Evolutionary conservation across 2,888 invertebrate genomes (phyloP).

Genomic region (Chrysolina haemoptera): DNA sequence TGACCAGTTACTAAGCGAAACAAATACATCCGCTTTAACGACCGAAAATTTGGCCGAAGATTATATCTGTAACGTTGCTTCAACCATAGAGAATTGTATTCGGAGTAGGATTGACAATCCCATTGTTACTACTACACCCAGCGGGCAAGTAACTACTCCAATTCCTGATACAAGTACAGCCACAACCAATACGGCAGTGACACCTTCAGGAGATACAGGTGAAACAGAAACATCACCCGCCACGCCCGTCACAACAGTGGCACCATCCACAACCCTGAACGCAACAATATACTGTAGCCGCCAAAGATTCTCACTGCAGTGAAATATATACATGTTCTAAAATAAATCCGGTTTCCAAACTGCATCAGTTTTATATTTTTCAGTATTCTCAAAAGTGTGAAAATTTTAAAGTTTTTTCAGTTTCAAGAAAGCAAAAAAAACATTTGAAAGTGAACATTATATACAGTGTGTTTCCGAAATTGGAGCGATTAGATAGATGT

Average conservation of each 20-base stretch:
- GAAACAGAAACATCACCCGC: neutral
- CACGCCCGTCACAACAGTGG: neutral
- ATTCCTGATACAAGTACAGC: no score
- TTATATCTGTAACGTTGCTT: slow-evolving; percentile 26
- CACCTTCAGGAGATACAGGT: neutral
- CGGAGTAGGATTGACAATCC: slow-evolving; percentile 21
- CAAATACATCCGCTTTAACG: neutral
- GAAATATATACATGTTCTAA: neutral
- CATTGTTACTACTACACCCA: neutral
- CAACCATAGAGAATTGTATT: slow-evolving; percentile 10
- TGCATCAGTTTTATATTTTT: neutral
- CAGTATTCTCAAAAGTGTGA: no score
- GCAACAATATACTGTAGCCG: neutral
- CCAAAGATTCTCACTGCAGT: neutral
- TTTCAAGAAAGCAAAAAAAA: no score
- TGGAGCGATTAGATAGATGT: no score
- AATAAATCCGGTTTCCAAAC: neutral
- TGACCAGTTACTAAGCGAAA: neutral
- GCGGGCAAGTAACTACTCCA: neutral
- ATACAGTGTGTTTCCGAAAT: no score
- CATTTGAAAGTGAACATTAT: no score
- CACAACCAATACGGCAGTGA: neutral
- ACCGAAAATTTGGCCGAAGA: slow-evolving; percentile 16
- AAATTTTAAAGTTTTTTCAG: no score
- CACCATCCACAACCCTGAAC: neutral